Conservation (phyloP, 2,888 invertebrate genomes). For the Synanthedon formicaeformis region DNA sequence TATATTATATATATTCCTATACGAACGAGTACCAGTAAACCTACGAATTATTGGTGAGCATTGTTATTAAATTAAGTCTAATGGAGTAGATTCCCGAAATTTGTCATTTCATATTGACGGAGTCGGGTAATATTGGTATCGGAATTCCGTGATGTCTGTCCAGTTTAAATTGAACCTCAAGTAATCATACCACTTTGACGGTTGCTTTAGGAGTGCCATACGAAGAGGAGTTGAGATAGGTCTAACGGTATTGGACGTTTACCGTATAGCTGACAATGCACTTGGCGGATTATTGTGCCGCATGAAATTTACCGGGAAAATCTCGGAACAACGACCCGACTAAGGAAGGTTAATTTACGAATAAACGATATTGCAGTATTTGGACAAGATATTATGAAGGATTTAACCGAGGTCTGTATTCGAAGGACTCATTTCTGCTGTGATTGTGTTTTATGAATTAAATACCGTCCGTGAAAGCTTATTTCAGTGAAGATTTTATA, state of each 20-base stretch:
- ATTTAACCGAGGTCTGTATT: not conserved
- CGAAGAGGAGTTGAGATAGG: conserved; percentile 4
- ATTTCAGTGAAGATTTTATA: too few species aligned
- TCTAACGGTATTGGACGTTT: conserved; percentile 15
- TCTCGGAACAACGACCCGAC: conserved; percentile 18
- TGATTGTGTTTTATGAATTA: too few species aligned
- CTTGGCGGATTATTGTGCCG: conserved; percentile 38
- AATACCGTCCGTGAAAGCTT: too few species aligned
- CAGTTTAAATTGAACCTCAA: conserved; percentile 14
- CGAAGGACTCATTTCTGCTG: too few species aligned
- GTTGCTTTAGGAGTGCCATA: not conserved
- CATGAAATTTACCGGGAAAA: conserved; percentile 34
- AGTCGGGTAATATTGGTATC: conserved; percentile 31
- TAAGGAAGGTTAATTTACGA: conserved; percentile 35
- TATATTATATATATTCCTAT: too few species aligned
- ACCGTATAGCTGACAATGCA: conserved; percentile 38
- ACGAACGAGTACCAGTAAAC: too few species aligned
- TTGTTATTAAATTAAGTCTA: not conserved
- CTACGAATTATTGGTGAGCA: too few species aligned
- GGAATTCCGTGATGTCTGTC: conserved; percentile 19
- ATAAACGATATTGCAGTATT: conserved; percentile 26
- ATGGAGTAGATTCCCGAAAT: conserved; percentile 4
- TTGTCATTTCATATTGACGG: conserved; percentile 29
- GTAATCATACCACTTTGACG: not conserved
- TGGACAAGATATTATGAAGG: conserved; percentile 8